Evolutionary conservation across 2,797 vertebrate species (phyloP), one percentile per base, ranked within the genome.

Genomic region (Hippoglossus hippoglossus): DNA sequence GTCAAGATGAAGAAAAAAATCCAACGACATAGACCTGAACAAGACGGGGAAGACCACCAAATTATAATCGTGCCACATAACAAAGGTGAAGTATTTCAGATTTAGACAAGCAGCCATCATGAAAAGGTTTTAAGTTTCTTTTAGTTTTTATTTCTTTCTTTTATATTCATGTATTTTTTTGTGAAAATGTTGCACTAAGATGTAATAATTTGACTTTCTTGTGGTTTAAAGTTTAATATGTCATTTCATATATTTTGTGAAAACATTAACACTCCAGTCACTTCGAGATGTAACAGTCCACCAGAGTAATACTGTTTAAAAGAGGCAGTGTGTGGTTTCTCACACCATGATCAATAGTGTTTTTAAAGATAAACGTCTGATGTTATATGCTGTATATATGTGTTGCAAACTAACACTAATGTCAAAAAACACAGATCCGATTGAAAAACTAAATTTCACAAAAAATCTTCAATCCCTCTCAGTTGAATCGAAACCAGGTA

Each of bases 11-110:
- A 86, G 58, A 87, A 84, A 0, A 0, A 89, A 85, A 0, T 16
- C 13, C 0, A 55, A 86, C 0, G 55, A 71, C 2, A 3, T 87
- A 1, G 0, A 78, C 0, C 44, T 88, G 79, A 64, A 61, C 2
- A 51, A 78, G 10, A 26, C 1, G 0, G 56, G 4, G 2, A 85
- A 78, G 52, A 63, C n/a, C 70, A 94, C 92, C 56, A 87, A 26
- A 72, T 24, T 95, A 68, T 95, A 92, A 79, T 18, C 21, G 12
- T 7, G 36, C 28, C 18, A 0, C 9, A 3, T 13, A 2, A 2
- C 36, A 18, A 4, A 21, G 19, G 54, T 57, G 4, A n/a, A 39
- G 31, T 22, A 15, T 15, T 18, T 44, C 2, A 6, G 4, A 44
- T 44, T 16, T 18, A 44, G 36, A 39, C 12, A 44, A 44, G 41